Conservation (phyloP, 2,797 vertebrate genomes). For the Sebastes itinus region DNA sequence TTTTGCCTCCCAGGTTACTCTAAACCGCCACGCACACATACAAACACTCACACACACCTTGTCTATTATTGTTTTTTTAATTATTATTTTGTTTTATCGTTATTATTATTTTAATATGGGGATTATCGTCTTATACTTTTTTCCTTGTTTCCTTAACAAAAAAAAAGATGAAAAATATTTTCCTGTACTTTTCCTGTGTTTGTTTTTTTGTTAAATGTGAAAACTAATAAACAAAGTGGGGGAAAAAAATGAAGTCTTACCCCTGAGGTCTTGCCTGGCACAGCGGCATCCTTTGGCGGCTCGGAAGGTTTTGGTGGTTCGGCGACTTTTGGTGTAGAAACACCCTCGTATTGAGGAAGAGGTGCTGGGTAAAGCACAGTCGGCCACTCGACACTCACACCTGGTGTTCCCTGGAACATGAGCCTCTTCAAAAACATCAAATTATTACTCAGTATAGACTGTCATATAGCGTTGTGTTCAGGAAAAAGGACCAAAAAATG, state of each 20-base stretch:
- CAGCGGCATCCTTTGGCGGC: slow-evolving; percentile 58
- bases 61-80: too few species aligned
- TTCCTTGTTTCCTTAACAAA: too few species aligned
- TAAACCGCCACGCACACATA: too few species aligned
- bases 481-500: not conserved
- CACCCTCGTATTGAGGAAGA: slow-evolving; percentile 91
- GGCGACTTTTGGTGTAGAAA: slow-evolving; percentile 71
- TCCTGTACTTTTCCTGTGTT: too few species aligned
- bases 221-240: too few species aligned
- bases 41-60: too few species aligned
- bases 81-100: too few species aligned
- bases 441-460: not conserved
- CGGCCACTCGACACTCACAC: slow-evolving; percentile 90
- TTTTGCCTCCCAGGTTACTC: too few species aligned
- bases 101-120: too few species aligned
- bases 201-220: too few species aligned
- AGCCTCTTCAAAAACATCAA: slow-evolving; percentile 83
- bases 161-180: too few species aligned
- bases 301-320: slow-evolving; percentile 78
- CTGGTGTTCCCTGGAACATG: slow-evolving; percentile 95
- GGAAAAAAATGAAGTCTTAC: slow-evolving; percentile 49
- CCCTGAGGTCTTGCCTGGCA: slow-evolving; percentile 66
- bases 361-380: slow-evolving; percentile 89
- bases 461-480: not conserved
- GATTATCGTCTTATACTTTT: too few species aligned